Evolutionary conservation across 2,113 vertebrate genomes (phyloP).

Genomic region (Anhinga rufa): DNA sequence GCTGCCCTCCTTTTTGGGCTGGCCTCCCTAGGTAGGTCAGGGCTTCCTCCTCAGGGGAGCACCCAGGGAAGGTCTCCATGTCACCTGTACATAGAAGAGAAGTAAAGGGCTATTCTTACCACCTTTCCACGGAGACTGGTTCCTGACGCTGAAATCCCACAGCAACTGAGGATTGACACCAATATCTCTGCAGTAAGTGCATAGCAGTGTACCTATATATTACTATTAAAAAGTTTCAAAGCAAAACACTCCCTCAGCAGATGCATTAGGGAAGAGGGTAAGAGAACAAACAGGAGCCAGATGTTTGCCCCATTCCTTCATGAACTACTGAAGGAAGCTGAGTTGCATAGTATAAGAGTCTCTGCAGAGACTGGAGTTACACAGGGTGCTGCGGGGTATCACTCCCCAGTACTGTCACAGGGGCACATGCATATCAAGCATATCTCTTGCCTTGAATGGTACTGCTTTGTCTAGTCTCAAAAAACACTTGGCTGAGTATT

Average conservation of each 20-base stretch:
- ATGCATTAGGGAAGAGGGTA: not conserved
- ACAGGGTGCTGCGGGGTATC: fast-evolving
- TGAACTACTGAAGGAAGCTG: not conserved
- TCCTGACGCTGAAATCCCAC: not conserved
- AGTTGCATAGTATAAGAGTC: not conserved
- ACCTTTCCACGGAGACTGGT: not conserved
- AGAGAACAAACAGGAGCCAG: not conserved
- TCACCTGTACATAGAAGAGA: not conserved
- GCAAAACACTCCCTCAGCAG: not conserved
- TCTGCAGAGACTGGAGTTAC: not conserved
- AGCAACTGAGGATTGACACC: not conserved
- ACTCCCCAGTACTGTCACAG: not conserved
- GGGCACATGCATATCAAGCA: fast-evolving
- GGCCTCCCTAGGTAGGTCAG: not conserved
- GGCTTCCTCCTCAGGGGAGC: not conserved
- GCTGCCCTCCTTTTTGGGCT: not conserved
- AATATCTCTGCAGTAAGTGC: not conserved
- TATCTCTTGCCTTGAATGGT: not conserved
- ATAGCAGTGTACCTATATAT: not conserved
- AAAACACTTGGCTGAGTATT: not conserved
- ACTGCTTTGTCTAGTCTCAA: not conserved
- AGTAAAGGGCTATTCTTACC: not conserved
- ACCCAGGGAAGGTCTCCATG: not conserved
- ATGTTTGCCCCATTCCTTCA: not conserved
- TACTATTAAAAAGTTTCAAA: not conserved